Evolutionary conservation across 53 echinoderm and acorn worm species (phyloP).

Genomic region (Pentamera pediparva): DNA sequence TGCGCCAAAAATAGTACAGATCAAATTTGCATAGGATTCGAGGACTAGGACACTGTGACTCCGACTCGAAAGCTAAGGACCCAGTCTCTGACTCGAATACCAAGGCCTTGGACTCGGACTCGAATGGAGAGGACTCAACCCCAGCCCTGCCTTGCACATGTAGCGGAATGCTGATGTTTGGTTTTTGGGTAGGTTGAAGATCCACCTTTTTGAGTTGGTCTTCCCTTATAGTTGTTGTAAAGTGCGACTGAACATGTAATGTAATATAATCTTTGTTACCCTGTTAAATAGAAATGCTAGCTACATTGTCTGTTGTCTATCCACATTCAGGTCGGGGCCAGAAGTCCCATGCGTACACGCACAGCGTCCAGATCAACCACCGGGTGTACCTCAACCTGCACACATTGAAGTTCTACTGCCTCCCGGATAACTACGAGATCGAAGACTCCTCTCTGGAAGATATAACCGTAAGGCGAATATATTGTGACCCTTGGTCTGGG

Average conservation of each 20-base stretch:
- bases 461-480: slow-evolving; percentile 58
- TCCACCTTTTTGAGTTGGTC: no score
- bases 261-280: neutral
- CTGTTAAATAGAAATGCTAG: neutral
- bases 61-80: no score
- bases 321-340: slow-evolving; percentile 69
- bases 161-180: no score
- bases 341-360: slow-evolving; percentile 99
- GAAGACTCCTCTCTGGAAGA: slow-evolving; percentile 92
- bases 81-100: no score
- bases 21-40: no score
- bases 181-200: no score
- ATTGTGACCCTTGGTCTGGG: neutral
- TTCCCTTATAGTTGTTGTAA: no score
- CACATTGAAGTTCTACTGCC: slow-evolving; percentile 90
- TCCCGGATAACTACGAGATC: slow-evolving; percentile 96
- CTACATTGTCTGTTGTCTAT: neutral
- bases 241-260: neutral
- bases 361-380: slow-evolving; percentile 94
- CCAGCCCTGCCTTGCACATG: no score
- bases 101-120: no score
- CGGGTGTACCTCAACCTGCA: slow-evolving; percentile 97
- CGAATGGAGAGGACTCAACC: no score
- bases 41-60: no score
- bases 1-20: no score